These are phyloP conservation scores for Steatornis caripensis DNA, from an alignment of 2,113 vertebrate species.

Conservation along the genomic window DNA sequence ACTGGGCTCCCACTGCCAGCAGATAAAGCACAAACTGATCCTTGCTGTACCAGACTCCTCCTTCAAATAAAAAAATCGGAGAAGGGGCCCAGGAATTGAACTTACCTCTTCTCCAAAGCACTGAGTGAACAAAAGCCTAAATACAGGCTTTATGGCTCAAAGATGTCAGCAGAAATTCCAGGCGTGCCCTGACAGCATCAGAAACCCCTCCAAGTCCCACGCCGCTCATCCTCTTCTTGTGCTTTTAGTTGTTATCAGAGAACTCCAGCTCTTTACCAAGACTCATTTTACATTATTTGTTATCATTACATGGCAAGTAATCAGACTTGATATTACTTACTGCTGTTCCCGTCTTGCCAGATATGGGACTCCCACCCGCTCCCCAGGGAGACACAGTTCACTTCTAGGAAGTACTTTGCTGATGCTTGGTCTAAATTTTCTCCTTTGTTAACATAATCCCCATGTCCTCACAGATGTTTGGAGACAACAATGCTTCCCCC, in stretches of 20 bases:
- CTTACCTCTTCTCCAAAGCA: background rate
- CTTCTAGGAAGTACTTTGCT: conserved; percentile 47
- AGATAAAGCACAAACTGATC: background rate
- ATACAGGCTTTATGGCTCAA: background rate
- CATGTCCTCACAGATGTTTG: conserved; percentile 46
- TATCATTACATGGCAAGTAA: conserved; percentile 23
- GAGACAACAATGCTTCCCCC: background rate
- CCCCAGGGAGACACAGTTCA: conserved; percentile 7
- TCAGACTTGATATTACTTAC: background rate
- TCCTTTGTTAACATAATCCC: background rate
- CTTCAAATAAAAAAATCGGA: background rate
- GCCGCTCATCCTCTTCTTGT: background rate
- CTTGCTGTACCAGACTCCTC: background rate
- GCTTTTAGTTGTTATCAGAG: background rate
- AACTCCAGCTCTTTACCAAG: background rate
- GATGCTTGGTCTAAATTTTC: background rate
- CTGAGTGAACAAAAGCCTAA: background rate
- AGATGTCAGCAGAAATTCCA: background rate
- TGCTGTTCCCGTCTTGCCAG: background rate
- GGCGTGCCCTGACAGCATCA: background rate
- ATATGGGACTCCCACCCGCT: conserved; percentile 42
- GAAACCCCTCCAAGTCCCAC: background rate
- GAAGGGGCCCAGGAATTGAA: background rate
- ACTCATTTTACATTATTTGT: background rate
- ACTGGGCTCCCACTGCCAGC: background rate